Base-by-base conservation (phyloP, 2,113 vertebrate species). In the Dissostichus mawsoni region DNA sequence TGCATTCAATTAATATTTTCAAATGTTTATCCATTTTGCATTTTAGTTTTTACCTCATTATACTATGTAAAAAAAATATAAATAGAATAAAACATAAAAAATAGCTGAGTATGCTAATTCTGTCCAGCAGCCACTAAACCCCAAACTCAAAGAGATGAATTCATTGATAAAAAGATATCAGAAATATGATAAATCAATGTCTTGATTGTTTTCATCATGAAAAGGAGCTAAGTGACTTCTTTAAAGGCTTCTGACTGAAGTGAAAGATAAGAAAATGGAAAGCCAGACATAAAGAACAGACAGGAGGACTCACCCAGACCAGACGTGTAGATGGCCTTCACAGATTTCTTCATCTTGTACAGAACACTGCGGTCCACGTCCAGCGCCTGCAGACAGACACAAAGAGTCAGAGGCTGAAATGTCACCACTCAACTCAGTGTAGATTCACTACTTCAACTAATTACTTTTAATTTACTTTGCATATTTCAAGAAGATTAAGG, bases 311-410 rank as follows among this genome's bases (percentile, higher is more conserved):
- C 92, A 99, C 98, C 97, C 78, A 99, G 93, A 83, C 98, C 98
- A 73, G 98, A 99, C 53, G 97, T 83, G 87, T 99, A 98, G 92
- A 99, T 99, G 65, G 98, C 96, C 94, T 99, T 99, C 74, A 99
- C 98, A 1, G 98, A 99, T 90, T 99, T 99, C 95, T 99, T 99
- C 98, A 99, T 99, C 92, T 99, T 99, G 93, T 99, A 98, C 69
- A 99, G 96, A 83, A 99, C 98, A 67, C 96, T 98, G 85, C 98
- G 96, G 91, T 99, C 98, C 87, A 99, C 98, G 79, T 99, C 98
- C 88, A 99, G 92, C 78, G 98, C 97, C 98, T 99, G 82, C 1
- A 65, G 16, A 62, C n/a, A 45, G 2, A 44, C 17, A 72, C 17
- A 63, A 11, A 78, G 18, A 82, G 11, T 1, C 4, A 63, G 20